Evolutionary conservation across 2,797 vertebrate genomes (phyloP).

Genomic region (Sibirionetta formosa): DNA sequence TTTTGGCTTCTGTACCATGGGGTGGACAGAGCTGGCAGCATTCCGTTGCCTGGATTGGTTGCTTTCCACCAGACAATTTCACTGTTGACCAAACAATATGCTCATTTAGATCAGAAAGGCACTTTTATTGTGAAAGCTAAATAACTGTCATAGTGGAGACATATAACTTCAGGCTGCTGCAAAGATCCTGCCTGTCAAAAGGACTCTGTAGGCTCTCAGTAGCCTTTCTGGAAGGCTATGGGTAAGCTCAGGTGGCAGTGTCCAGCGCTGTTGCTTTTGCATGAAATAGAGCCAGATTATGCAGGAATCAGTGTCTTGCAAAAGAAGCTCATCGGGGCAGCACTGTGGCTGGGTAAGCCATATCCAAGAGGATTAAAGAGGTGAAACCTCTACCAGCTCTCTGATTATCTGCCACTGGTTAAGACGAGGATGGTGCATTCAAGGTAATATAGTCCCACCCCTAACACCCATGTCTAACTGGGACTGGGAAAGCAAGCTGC

Average conservation of each 20-base stretch:
- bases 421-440: background rate
- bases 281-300: background rate
- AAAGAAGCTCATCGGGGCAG: background rate
- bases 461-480: background rate
- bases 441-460: background rate
- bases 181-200: background rate
- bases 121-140: background rate
- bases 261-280: background rate
- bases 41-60: background rate
- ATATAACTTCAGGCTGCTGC: background rate
- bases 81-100: background rate
- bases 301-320: background rate
- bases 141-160: background rate
- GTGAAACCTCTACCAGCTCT: background rate
- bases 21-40: background rate
- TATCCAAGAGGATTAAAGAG: background rate
- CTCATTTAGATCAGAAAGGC: background rate
- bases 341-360: background rate
- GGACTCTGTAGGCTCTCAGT: background rate
- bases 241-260: background rate
- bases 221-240: background rate
- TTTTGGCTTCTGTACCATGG: background rate
- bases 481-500: background rate
- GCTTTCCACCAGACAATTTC: slow-evolving; percentile 34
- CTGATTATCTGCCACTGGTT: background rate